Base-by-base conservation (phyloP, 2,113 vertebrate genomes). In the Alosa alosa region DNA sequence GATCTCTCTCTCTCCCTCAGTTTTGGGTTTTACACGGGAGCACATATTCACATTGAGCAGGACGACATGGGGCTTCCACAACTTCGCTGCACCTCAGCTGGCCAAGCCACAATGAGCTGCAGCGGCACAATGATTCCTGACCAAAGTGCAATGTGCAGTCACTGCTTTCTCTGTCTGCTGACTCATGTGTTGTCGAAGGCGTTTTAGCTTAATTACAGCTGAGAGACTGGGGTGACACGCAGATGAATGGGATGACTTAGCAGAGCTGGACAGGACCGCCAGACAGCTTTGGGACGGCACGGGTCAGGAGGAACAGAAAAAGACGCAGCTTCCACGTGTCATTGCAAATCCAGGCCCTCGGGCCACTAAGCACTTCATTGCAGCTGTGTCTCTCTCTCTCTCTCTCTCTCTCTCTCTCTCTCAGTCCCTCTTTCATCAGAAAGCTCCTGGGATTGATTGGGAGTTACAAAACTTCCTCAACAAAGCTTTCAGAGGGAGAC, bases 341-440 rank as follows among this genome's bases (percentile, higher is more conserved):
- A n/a, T 72, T 36, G 20, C 82, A 68, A 50, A 87, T 46, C 75
- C 45, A n/a, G 15, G 45, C 84, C 84, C 57, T 84, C n/a, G 8
- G 60, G 84, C 50, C 64, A 75, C n/a, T 84, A 9, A 78, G 49
- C 75, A 49, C 83, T 84, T 82, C 44, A 41, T 31, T 82, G 83
- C 86, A 81, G 86, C 86, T 25, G 72, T 81, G 44, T 57, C 36
- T 60, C 36, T 20, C 45, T 75, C 88, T 86, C 47, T 82, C 2
- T n/a, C 22, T 17, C 83, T 55, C 82, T 44, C 22, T 85, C 72
- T 4, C 36, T 64, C 89, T 86, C 86, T 86, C 89, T 85, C 83
- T 87, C 86, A 45, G 22, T 86, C 88, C 64, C 60, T 78, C 57
- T 84, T 44, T 84, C 82, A 31, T 72, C 64, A 25, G 7, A 83